Evolutionary conservation across 1,140 invertebrate species (phyloP).

Genomic region (Saccostrea cuccullata): DNA sequence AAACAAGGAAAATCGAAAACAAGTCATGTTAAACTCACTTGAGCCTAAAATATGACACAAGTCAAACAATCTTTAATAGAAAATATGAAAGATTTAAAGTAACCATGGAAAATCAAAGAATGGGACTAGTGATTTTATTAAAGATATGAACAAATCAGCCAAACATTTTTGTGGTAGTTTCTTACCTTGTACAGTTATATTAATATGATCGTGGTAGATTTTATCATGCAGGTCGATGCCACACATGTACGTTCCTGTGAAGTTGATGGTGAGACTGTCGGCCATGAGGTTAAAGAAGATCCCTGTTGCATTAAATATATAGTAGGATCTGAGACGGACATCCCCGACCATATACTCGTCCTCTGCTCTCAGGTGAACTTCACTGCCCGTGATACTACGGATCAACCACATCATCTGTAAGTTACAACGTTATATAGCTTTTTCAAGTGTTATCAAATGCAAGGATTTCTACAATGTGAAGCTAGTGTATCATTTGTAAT

Average conservation of each 20-base stretch:
- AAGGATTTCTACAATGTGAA: too few species aligned
- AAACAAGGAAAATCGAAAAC: too few species aligned
- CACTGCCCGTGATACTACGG: constrained; percentile 13
- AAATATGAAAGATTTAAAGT: too few species aligned
- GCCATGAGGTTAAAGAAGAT: constrained; percentile 48
- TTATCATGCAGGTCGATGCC: neutral
- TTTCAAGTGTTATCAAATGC: too few species aligned
- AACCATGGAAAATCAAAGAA: too few species aligned
- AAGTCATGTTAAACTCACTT: too few species aligned
- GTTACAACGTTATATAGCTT: too few species aligned
- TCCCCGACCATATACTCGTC: constrained; percentile 40
- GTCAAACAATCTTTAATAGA: too few species aligned
- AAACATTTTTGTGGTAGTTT: neutral
- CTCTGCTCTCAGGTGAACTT: neutral
- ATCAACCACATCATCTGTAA: constrained; percentile 50
- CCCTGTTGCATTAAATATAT: constrained; percentile 45
- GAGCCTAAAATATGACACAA: too few species aligned
- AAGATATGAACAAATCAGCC: too few species aligned
- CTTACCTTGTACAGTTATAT: constrained; percentile 52
- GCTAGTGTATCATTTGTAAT: too few species aligned
- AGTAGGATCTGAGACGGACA: constrained; percentile 44
- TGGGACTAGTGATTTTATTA: too few species aligned
- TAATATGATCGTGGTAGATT: constrained; percentile 38
- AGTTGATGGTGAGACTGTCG: constrained; percentile 39
- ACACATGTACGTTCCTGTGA: constrained; percentile 51